A percentile compares a stretch with the other conserved stretches of the same genome.
Conservation (phyloP, 2,888 invertebrate genomes). For the Parnassius glacialis region DNA sequence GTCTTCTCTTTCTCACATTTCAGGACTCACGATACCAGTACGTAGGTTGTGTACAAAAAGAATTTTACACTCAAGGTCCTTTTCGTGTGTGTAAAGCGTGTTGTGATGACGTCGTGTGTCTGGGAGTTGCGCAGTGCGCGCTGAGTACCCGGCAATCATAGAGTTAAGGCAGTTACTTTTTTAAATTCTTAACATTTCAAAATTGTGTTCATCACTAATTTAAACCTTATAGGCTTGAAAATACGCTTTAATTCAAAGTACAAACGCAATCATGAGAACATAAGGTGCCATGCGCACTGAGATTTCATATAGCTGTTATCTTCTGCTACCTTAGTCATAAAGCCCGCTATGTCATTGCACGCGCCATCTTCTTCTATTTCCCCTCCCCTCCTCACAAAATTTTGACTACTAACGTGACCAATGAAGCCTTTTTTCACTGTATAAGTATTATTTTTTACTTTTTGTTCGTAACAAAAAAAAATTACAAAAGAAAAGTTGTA, state of each 20-base stretch:
- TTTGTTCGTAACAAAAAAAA: too few species aligned
- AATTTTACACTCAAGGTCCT: conserved; percentile 29
- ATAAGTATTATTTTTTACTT: too few species aligned
- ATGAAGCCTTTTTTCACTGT: too few species aligned
- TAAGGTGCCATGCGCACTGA: conserved; percentile 26
- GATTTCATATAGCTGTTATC: conserved; percentile 31
- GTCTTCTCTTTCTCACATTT: too few species aligned
- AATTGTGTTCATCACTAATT: conserved; percentile 29
- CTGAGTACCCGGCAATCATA: conserved; percentile 70
- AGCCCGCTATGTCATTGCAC: conserved; percentile 73
- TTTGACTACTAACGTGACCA: too few species aligned
- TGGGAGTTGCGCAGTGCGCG: conserved; percentile 80
- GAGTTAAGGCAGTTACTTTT: conserved; percentile 39
- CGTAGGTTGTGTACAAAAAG: conserved; percentile 34
- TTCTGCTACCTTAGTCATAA: conserved; percentile 59
- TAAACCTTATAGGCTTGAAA: conserved; percentile 26
- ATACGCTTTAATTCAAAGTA: conserved; percentile 21
- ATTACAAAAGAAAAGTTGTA: too few species aligned
- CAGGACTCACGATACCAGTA: too few species aligned
- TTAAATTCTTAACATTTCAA: conserved; percentile 53
- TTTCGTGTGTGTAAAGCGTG: conserved; percentile 44
- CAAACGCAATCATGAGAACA: conserved; percentile 16
- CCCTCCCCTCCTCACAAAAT: not conserved
- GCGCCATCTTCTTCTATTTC: conserved; percentile 61
- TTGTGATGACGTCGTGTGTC: conserved; percentile 66